These are phyloP conservation scores for Sakesphorus luctuosus DNA, from an alignment of 2,113 vertebrate species.

Conservation along the genomic window DNA sequence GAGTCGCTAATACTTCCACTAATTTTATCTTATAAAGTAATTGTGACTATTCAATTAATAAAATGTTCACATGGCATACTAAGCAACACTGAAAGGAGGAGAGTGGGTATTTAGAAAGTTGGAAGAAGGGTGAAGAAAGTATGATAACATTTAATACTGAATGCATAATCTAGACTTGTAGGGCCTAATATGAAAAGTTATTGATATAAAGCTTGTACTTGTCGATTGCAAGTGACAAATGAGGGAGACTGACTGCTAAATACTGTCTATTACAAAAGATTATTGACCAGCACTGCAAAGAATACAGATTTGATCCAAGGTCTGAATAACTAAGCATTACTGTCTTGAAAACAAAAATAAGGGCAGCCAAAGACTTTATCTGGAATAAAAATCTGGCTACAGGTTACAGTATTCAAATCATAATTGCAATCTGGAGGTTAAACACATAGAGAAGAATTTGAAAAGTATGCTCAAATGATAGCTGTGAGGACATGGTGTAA, in stretches of 20 bases:
- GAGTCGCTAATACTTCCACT: background rate
- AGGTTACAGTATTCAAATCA: background rate
- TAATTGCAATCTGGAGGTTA: background rate
- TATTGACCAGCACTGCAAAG: background rate
- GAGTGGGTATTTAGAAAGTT: background rate
- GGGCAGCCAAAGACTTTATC: background rate
- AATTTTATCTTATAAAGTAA: background rate
- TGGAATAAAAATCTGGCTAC: background rate
- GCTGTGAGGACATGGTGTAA: background rate
- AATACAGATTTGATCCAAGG: background rate
- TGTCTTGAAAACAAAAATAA: background rate
- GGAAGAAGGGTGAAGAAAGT: background rate
- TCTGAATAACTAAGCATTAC: background rate
- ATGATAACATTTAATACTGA: background rate
- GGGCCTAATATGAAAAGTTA: background rate
- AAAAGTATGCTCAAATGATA: background rate
- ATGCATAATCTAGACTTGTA: background rate
- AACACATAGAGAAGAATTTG: background rate
- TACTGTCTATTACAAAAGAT: background rate
- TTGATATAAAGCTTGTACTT: background rate
- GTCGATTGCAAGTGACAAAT: background rate
- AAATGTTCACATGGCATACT: background rate
- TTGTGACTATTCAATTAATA: background rate
- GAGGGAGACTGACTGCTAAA: background rate
- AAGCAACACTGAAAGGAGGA: background rate